A percentile compares a stretch with the other conserved stretches of the same genome.
phyloP scores from a whole-genome alignment of 1,140 invertebrate genomes.

The Drosophila seguyi region DNA sequence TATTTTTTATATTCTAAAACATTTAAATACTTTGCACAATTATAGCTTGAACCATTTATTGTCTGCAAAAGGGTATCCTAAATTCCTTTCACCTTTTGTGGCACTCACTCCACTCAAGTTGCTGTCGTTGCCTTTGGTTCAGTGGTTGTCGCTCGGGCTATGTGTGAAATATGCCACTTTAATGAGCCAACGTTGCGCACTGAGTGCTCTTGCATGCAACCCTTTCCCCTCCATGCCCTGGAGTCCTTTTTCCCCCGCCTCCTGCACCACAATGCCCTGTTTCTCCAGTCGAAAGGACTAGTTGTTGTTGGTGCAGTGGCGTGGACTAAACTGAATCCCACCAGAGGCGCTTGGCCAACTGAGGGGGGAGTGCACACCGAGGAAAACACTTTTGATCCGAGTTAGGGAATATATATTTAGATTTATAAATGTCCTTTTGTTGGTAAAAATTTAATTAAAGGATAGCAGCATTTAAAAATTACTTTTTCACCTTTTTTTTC shows the following conservation, averaged over 20 bases:
- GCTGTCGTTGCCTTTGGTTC: constrained; percentile 53
- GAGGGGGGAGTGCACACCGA: constrained; percentile 1
- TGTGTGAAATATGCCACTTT: constrained; percentile 83
- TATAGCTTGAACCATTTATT: background rate
- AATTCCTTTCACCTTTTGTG: constrained; percentile 4
- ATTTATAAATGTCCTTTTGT: no score
- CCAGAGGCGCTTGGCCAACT: constrained; percentile 41
- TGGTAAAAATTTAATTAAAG: no score
- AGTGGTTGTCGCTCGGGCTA: constrained; percentile 62
- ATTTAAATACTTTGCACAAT: background rate
- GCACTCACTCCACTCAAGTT: constrained; percentile 29
- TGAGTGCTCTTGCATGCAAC: constrained; percentile 63
- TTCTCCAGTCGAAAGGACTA: constrained; percentile 20
- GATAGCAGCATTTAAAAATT: background rate
- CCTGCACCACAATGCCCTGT: constrained; percentile 10
- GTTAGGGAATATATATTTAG: background rate
- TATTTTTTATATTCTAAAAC: background rate
- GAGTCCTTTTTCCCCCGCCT: constrained; percentile 11
- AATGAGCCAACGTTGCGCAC: constrained; percentile 79
- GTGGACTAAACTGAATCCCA: constrained; percentile 75
- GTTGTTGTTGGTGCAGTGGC: constrained; percentile 76
- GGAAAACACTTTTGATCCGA: background rate
- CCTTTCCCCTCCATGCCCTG: constrained; percentile 15
- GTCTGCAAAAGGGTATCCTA: constrained; percentile 4
- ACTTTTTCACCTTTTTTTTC: no score